Evolutionary conservation across 2,113 vertebrate genomes (phyloP), one percentile per base, ranked within the genome.

Genomic region (Lagopus leucura): DNA sequence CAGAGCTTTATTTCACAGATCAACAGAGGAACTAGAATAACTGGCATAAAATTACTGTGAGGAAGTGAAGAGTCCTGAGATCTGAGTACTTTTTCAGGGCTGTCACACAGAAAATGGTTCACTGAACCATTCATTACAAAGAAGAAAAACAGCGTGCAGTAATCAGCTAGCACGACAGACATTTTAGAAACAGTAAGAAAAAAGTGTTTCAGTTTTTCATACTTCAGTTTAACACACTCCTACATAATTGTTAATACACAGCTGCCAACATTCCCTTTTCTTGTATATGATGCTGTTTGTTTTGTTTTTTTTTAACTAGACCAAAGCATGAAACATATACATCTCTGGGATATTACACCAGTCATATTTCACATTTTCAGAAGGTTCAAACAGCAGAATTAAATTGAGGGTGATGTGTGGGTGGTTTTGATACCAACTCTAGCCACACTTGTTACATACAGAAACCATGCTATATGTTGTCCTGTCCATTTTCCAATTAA

Each of bases 401-500:
- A 71, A 87, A 73, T 38, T 8, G 63, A 18, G 38, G 19, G 54
- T 73, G 32, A 42, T 0, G 0, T 0, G 1, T 79, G 45, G n/a
- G 40, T 63, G 55, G 21, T 42, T 89, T 89, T 72, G 22, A 8
- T 67, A 71, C 38, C 13, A 1, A 17, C 76, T 88, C 69, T 86
- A 28, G 36, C 40, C 58, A 20, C 38, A 57, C 27, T 47, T 67
- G 22, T 54, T 32, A 34, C 19, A 42, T 58, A 43, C 70, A 90
- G 20, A 28, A 60, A 67, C 2, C 21, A 13, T 48, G 11, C 54
- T 73, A 36, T 13, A 20, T 4, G 0, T 75, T 61, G 6, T 52
- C 4, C 3, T 1, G 0, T 60, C 6, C 6, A 13, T 72, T 67
- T 34, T 11, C 0, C 50, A 36, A 42, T 40, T 3, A 92, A 60